Conservation (phyloP, 2,113 vertebrate species). For the Syngnathoides biaculeatus region DNA sequence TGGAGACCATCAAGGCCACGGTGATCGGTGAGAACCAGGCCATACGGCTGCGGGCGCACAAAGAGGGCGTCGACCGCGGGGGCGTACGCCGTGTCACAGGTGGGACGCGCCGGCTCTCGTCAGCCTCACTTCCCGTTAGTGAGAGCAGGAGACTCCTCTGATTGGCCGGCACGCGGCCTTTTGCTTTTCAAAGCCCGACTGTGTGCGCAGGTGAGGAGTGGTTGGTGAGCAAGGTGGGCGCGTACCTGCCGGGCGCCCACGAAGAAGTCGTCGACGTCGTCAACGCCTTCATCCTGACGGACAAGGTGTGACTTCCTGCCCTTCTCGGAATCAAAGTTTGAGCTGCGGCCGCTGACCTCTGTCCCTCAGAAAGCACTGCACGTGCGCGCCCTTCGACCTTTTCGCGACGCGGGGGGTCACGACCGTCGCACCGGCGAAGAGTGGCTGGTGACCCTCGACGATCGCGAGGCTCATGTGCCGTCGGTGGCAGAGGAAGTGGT, state of each 20-base stretch:
- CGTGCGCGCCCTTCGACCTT: slow-evolving; percentile 79
- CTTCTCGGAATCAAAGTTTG: neutral
- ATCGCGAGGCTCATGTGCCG: slow-evolving; percentile 83
- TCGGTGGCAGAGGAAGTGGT: slow-evolving; percentile 85
- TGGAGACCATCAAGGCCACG: slow-evolving; percentile 83
- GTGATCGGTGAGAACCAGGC: slow-evolving; percentile 86
- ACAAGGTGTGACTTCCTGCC: slow-evolving; percentile 74
- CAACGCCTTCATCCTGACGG: slow-evolving; percentile 84
- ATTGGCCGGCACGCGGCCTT: neutral
- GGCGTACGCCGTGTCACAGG: slow-evolving; percentile 80
- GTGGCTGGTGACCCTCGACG: slow-evolving; percentile 82
- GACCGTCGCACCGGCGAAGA: slow-evolving; percentile 82
- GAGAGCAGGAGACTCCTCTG: neutral
- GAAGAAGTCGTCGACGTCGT: slow-evolving; percentile 87
- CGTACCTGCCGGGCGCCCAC: slow-evolving; percentile 83
- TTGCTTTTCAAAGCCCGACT: neutral
- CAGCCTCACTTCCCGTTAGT: neutral
- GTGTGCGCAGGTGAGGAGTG: slow-evolving; percentile 83
- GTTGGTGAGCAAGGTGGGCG: slow-evolving; percentile 84
- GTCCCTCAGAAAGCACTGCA: slow-evolving; percentile 80
- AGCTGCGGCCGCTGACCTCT: neutral
- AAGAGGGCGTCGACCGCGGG: slow-evolving; percentile 78
- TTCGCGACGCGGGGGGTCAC: slow-evolving; percentile 70
- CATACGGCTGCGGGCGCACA: slow-evolving; percentile 82
- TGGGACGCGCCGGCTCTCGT: slow-evolving; percentile 11